phyloP scores from a whole-genome alignment of 1,140 invertebrate genomes.

The Melitaea cinxia region DNA sequence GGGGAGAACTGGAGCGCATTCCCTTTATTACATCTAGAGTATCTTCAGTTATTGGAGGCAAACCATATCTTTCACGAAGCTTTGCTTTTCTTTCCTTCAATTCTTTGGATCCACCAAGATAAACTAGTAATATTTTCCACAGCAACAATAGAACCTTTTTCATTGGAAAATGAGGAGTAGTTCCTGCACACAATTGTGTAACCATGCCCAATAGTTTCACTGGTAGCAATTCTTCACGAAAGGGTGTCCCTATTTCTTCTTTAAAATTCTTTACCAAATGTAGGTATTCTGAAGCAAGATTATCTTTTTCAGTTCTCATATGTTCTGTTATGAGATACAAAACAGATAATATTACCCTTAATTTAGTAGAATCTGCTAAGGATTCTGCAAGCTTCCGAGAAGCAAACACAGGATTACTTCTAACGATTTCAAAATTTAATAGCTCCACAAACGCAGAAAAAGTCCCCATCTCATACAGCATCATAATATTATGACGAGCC shows the following conservation, averaged over 20 bases:
- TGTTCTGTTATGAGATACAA: slow-evolving; percentile 97
- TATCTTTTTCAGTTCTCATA: slow-evolving; percentile 87
- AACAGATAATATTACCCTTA: slow-evolving; percentile 95
- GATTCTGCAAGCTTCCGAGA: slow-evolving; percentile 94
- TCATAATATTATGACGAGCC: slow-evolving; percentile 91
- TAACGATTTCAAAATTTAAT: slow-evolving; percentile 96
- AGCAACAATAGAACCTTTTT: slow-evolving; percentile 97
- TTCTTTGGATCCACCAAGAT: slow-evolving; percentile 93
- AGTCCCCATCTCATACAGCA: slow-evolving; percentile 93
- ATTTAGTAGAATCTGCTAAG: slow-evolving; percentile 94
- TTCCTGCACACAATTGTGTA: slow-evolving; percentile 96
- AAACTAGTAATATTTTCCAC: slow-evolving; percentile 96
- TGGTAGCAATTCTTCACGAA: slow-evolving; percentile 91
- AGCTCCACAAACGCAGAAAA: slow-evolving; percentile 95
- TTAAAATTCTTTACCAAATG: slow-evolving; percentile 88
- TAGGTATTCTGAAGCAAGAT: slow-evolving; percentile 85
- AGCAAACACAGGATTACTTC: slow-evolving; percentile 88
- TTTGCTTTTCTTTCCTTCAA: slow-evolving; percentile 88
- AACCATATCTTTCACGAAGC: slow-evolving; percentile 87
- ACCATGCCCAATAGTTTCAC: slow-evolving; percentile 97
- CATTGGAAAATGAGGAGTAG: slow-evolving; percentile 97
- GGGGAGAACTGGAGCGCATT: slow-evolving; percentile 97
- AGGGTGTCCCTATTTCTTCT: slow-evolving; percentile 88
- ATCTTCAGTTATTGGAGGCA: slow-evolving; percentile 92
- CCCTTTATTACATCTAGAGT: slow-evolving; percentile 95